phyloP scores from a whole-genome alignment of 2,888 invertebrate genomes.

The Dryobotodes eremita region DNA sequence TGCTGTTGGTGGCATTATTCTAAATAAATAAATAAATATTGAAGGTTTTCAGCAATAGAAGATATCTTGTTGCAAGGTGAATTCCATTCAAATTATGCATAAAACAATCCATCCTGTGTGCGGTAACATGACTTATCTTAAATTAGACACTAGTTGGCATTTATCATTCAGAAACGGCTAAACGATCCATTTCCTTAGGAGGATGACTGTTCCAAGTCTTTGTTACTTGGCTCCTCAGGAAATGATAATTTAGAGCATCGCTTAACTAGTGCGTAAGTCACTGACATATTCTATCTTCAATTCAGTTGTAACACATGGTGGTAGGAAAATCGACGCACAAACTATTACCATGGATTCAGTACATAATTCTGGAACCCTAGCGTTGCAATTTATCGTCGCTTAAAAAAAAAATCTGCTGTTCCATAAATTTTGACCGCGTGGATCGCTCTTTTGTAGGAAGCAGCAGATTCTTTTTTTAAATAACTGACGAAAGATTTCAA shows the following conservation, averaged over 20 bases:
- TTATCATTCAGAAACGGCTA: conserved; percentile 55
- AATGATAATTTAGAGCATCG: conserved; percentile 56
- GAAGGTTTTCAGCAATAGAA: background rate
- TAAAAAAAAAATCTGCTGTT: no score
- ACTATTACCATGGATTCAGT: no score
- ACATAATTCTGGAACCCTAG: no score
- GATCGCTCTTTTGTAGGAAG: no score
- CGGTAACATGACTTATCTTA: conserved; percentile 12
- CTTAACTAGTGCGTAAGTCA: conserved; percentile 37
- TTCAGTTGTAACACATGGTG: background rate
- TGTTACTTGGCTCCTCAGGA: conserved; percentile 55
- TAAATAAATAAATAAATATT: background rate
- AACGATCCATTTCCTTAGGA: conserved; percentile 62
- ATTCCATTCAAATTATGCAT: background rate
- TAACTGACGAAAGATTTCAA: no score
- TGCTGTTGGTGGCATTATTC: no score
- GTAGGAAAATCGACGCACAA: no score
- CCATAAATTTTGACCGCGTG: no score
- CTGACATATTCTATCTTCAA: conserved; percentile 18
- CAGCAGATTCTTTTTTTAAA: no score
- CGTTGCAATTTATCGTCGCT: no score
- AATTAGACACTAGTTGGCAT: conserved; percentile 41
- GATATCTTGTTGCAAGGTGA: background rate
- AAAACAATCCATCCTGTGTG: background rate
- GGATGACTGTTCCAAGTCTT: conserved; percentile 57